These are phyloP conservation scores for Apodemus speciosus DNA, from an alignment of 2,113 vertebrate genomes.

Conservation along the genomic window DNA sequence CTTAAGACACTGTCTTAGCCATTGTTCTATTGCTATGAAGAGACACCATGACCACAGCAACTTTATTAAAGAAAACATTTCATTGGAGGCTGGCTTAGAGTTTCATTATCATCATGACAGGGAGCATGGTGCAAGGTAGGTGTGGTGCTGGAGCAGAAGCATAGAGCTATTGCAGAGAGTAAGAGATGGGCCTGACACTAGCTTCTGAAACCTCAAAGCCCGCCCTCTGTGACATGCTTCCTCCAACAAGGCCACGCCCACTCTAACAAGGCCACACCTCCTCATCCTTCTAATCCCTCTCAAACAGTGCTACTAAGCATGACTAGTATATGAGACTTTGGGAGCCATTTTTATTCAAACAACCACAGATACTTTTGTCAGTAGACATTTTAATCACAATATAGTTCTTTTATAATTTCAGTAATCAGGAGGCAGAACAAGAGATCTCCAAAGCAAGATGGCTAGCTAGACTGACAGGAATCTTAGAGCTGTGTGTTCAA, in stretches of 20 bases:
- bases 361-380: neutral
- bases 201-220: neutral
- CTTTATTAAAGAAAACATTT: neutral
- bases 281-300: neutral
- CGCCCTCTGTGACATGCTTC: too few relatives aligned
- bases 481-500: neutral
- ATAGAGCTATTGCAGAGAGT: neutral
- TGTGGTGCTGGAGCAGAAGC: neutral
- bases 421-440: neutral
- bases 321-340: neutral
- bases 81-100: neutral
- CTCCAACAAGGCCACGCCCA: neutral
- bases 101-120: neutral
- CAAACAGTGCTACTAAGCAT: neutral
- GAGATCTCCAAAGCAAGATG: neutral
- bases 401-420: neutral
- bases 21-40: neutral
- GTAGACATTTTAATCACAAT: neutral
- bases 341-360: neutral
- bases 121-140: neutral
- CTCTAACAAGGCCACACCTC: neutral
- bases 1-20: neutral
- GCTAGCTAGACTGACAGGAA: neutral
- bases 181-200: neutral
- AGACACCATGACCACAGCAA: neutral